Conservation (phyloP, 2,888 invertebrate species). For the Beris morrisii region DNA sequence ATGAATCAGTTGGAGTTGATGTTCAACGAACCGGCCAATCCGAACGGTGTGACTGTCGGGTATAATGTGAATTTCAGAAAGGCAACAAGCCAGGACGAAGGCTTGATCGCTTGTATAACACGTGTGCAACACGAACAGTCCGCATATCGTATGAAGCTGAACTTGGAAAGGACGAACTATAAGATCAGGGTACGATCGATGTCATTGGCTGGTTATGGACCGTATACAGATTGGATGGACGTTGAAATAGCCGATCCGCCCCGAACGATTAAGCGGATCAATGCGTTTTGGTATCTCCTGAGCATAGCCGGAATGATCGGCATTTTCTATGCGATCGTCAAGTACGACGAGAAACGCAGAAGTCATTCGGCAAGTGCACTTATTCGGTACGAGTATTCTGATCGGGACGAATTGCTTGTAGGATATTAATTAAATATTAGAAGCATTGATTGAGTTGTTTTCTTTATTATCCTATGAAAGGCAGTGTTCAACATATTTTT, state of each 20-base stretch:
- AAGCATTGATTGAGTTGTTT: too few species aligned
- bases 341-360: constrained; percentile 1
- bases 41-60: constrained; percentile 67
- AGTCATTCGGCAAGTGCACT: constrained; percentile 7
- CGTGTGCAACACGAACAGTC: constrained; percentile 45
- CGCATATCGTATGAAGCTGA: constrained; percentile 40
- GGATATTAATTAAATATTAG: too few species aligned
- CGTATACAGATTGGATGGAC: constrained; percentile 46
- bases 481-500: neutral
- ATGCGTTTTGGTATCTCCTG: constrained; percentile 21
- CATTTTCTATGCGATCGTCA: constrained; percentile 2
- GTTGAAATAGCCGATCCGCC: neutral
- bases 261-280: constrained; percentile 1
- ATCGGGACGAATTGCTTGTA: constrained; percentile 13
- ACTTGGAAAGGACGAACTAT: constrained; percentile 50
- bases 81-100: neutral
- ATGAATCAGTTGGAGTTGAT: constrained; percentile 45
- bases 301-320: neutral
- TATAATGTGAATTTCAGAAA: constrained; percentile 60
- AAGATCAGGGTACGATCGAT: constrained; percentile 62
- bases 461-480: neutral
- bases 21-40: constrained; percentile 65
- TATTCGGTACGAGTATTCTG: constrained; percentile 9
- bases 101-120: constrained; percentile 59
- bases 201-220: constrained; percentile 62